Base-by-base conservation (phyloP, 2,888 invertebrate species). In the Tinea trinotella region DNA sequence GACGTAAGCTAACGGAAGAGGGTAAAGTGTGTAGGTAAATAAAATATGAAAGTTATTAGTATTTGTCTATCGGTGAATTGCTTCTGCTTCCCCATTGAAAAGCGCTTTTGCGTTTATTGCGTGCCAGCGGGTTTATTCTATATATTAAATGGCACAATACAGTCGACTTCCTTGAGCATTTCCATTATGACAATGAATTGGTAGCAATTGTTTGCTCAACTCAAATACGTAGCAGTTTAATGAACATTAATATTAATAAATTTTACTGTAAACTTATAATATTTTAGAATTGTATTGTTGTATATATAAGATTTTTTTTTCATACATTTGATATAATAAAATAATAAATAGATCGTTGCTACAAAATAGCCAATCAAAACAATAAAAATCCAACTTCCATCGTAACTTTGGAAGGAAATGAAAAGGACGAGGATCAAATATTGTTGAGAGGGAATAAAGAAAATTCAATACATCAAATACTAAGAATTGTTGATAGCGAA, bases 11-110 rank as follows among this genome's bases (percentile, higher is more conserved):
- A 30, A 40, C 40, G 40, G 40, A 40, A 15, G 40, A 40, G 40
- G 40, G 40, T 40, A 40, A 40, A 48, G 48, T 19, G 50, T 22
- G 50, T 50, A 24, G 50, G 50, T 50, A 50, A 50, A 50, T 50
- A 50, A 50, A 50, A 22, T 50, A 50, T 50, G 15, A 50, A 50
- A 50, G 50, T 24, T 50, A 50, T 50, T 50, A 50, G 24, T 50
- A 24, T 50, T 50, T 50, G 50, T 50, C 24, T 46, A 46, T 18
- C 46, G 18, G 19, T 19, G 19, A 17, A 46, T 46, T 46, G 18
- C 13, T 46, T 46, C 19, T 40, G 17, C 40, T 40, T 40, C 40
- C 40, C 40, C 10, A 19, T 19, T 46, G 46, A 46, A 46, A 15
- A 46, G 46, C 19, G 46, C 6, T 19, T 46, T n/a, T 15, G 19